Conservation (phyloP, 2,797 vertebrate genomes). For the Chloroceryle amazona region DNA sequence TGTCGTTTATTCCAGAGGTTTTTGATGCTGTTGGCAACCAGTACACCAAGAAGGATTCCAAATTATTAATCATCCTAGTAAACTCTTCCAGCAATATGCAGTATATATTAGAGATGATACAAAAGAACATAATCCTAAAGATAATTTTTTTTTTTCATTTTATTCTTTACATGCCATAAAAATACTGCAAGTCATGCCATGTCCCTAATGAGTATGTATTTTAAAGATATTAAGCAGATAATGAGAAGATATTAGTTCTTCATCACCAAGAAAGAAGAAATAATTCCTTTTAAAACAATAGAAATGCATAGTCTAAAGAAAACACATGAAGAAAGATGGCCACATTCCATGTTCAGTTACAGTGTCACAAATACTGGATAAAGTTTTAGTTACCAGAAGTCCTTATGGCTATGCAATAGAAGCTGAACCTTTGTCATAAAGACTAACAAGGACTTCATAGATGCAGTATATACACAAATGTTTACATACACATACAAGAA, state of each 20-base stretch:
- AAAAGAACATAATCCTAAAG: not conserved
- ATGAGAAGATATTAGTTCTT: not conserved
- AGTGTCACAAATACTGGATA: not conserved
- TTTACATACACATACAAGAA: not conserved
- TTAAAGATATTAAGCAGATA: not conserved
- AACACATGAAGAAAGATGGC: not conserved
- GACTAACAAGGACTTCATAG: not conserved
- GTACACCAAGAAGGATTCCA: not conserved
- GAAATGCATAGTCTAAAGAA: not conserved
- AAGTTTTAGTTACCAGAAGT: not conserved
- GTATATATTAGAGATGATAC: not conserved
- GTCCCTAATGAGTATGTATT: not conserved
- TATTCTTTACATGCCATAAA: not conserved
- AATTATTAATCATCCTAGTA: not conserved
- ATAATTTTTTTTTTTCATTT: not conserved
- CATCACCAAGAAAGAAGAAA: not conserved
- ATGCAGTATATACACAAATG: not conserved
- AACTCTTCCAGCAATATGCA: not conserved
- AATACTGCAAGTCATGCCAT: not conserved
- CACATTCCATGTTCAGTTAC: not conserved
- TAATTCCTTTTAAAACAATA: not conserved
- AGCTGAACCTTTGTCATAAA: not conserved
- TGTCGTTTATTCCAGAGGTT: not conserved
- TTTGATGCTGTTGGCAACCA: not conserved
- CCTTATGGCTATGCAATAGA: not conserved